phyloP scores from a whole-genome alignment of 2,888 invertebrate species.

The Cheilosia scutellata region DNA sequence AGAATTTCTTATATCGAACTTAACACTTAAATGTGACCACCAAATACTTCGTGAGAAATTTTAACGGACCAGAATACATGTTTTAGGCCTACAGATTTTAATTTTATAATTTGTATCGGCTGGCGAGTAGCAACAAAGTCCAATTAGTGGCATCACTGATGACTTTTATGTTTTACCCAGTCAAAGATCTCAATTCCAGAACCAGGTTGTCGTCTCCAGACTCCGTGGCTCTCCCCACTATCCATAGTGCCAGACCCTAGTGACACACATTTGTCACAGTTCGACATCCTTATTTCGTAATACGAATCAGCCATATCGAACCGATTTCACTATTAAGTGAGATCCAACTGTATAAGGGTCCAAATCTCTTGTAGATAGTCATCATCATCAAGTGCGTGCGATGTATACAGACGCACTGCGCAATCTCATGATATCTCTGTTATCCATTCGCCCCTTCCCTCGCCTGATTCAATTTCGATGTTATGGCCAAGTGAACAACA shows the following conservation, averaged over 20 bases:
- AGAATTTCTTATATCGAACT: too few species aligned
- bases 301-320: conserved; percentile 24
- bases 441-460: conserved; percentile 28
- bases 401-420: conserved; percentile 52
- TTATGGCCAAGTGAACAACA: conserved; percentile 34
- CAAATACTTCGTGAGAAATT: too few species aligned
- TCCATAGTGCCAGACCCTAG: conserved; percentile 7
- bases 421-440: conserved; percentile 69
- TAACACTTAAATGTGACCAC: too few species aligned
- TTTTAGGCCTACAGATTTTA: too few species aligned
- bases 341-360: conserved; percentile 30
- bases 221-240: background rate
- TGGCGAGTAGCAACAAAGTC: too few species aligned
- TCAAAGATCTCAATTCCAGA: too few species aligned
- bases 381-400: conserved; percentile 65
- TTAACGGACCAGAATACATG: too few species aligned
- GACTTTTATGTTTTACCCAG: too few species aligned
- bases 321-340: conserved; percentile 12
- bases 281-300: conserved; percentile 44
- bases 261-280: conserved; percentile 67
- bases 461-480: conserved; percentile 20
- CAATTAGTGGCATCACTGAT: too few species aligned
- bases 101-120: too few species aligned
- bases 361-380: conserved; percentile 62
- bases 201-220: background rate